Base-by-base conservation (phyloP, 1,140 invertebrate species). In the Argopecten irradians region DNA sequence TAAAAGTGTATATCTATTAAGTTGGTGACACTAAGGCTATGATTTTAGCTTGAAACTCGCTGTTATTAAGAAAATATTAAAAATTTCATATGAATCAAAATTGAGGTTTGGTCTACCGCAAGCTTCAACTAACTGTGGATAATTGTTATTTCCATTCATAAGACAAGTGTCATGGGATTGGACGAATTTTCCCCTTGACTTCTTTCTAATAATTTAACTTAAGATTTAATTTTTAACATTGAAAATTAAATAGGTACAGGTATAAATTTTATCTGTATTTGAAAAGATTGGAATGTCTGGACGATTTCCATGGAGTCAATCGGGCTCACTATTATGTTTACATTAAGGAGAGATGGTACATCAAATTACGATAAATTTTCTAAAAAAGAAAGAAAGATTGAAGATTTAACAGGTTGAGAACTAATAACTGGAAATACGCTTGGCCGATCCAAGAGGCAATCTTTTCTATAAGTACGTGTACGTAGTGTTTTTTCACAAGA, bases 371-470 rank as follows among this genome's bases (percentile, higher is more conserved):
- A 71, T n/a, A 71, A 71, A 28, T 71, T 71, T 71, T 28, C 55
- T 71, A 71, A 71, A 71, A 71, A 71, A 71, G n/a, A n/a, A 71
- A 71, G 55, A 71, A 71, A 71, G 55, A 71, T 71, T 28, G 55
- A 28, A 71, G 55, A 71, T 71, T 71, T 71, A 71, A 71, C 55
- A 71, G 55, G 55, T 16, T 71, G 55, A 71, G n/a, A 71, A n/a
- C 55, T 71, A 28, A 28, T 71, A 71, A n/a, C 55, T 71, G 55
- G 55, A 71, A 71, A 71, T 71, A 71, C 55, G 55, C 55, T 5
- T 71, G 1, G 55, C 55, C 22, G 55, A 71, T 71, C 55, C 55
- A 71, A 71, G 55, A 71, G 55, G 7, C 55, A n/a, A 28, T 71
- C 55, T 71, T 71, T 71, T 71, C n/a, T 71, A 28, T 71, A 28